Conservation (phyloP, 2,888 invertebrate species). For the Athalia circularis region DNA sequence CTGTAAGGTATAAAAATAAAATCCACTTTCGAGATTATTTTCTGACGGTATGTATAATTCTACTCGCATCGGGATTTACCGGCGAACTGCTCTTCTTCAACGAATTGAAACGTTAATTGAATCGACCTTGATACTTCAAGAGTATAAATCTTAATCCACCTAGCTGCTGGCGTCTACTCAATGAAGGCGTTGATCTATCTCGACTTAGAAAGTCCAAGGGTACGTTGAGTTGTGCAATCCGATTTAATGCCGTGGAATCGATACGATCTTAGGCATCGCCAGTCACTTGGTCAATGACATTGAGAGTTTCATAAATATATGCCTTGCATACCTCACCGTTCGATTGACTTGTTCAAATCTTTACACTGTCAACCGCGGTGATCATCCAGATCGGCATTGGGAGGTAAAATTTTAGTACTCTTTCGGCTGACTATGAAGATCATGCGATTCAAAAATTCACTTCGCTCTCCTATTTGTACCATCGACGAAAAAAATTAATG, state of each 20-base stretch:
- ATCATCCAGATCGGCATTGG: background rate
- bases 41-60: conserved; percentile 10
- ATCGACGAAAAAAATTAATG: too few species aligned
- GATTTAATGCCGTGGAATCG: conserved; percentile 41
- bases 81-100: conserved; percentile 10
- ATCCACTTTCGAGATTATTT: conserved; percentile 42
- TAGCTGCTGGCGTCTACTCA: background rate
- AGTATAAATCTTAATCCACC: conserved; percentile 32
- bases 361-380: background rate
- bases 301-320: conserved; percentile 23
- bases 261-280: conserved; percentile 26
- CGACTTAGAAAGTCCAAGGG: conserved; percentile 42
- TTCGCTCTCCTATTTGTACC: too few species aligned
- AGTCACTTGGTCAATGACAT: conserved; percentile 43
- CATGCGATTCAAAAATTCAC: too few species aligned
- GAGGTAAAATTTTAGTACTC: background rate
- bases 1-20: conserved; percentile 10
- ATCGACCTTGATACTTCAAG: conserved; percentile 25
- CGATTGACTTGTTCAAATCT: conserved; percentile 16
- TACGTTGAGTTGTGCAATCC: conserved; percentile 42
- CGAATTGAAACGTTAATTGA: conserved; percentile 34
- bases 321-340: background rate
- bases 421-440: background rate
- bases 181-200: conserved; percentile 37
- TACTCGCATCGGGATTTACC: conserved; percentile 6